phyloP scores from a whole-genome alignment of 2,113 vertebrate species.

The Scomber scombrus region DNA sequence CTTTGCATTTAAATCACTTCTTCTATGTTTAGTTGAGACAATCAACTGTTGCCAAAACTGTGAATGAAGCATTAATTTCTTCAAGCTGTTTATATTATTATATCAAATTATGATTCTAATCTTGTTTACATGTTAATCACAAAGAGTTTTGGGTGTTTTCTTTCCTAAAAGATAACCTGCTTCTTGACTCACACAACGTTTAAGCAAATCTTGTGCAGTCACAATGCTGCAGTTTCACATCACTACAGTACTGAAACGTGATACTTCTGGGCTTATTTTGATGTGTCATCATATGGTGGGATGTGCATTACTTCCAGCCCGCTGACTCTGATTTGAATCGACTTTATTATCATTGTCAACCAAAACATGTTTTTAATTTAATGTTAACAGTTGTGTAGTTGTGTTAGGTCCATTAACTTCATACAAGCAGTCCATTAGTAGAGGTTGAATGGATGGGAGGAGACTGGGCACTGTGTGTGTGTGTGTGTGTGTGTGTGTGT shows the following conservation, averaged over 20 bases:
- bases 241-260: neutral
- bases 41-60: neutral
- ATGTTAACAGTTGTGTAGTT: slow-evolving; percentile 1
- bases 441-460: slow-evolving; percentile 3
- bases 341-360: slow-evolving; percentile 8
- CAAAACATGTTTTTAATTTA: slow-evolving; percentile 11
- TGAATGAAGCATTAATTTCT: neutral
- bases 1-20: too few species aligned
- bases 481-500: too few species aligned
- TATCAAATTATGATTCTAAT: too few species aligned
- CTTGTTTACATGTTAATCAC: too few species aligned
- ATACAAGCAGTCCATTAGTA: neutral
- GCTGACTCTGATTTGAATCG: slow-evolving; percentile 19
- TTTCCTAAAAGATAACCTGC: too few species aligned
- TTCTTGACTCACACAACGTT: too few species aligned
- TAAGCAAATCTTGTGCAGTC: too few species aligned
- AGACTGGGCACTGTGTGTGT: neutral
- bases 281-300: neutral
- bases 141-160: too few species aligned
- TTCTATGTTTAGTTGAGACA: too few species aligned
- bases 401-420: slow-evolving; percentile 25
- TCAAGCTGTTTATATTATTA: too few species aligned
- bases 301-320: neutral
- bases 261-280: neutral
- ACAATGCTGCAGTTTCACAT: neutral